These are phyloP conservation scores for Seladonia tumulorum DNA, from an alignment of 2,888 invertebrate species.

Conservation along the genomic window DNA sequence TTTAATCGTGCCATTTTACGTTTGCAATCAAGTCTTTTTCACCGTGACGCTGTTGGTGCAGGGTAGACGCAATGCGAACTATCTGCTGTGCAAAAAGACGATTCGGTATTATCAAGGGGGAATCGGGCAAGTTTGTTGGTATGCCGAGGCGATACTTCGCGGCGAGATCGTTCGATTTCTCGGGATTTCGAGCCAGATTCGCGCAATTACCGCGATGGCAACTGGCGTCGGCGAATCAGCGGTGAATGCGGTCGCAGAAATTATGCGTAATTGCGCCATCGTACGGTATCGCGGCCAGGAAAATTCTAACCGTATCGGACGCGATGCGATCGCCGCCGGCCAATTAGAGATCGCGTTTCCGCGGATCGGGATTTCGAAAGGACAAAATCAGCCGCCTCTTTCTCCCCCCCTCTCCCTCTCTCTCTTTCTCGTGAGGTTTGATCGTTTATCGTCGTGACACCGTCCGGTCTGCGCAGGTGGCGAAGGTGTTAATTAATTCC, in stretches of 20 bases:
- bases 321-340: conserved; percentile 18
- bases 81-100: not conserved
- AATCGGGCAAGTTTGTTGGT: not conserved
- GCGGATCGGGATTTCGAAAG: conserved; percentile 47
- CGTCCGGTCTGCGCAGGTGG: conserved; percentile 63
- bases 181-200: not conserved
- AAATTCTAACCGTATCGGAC: conserved; percentile 18
- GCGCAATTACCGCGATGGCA: conserved; percentile 19
- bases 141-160: not conserved
- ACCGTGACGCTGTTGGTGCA: too few relatives aligned
- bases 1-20: too few relatives aligned
- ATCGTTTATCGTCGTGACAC: conserved; percentile 24
- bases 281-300: conserved; percentile 24
- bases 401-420: not conserved
- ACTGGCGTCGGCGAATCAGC: conserved; percentile 19
- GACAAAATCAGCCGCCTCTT: conserved; percentile 13
- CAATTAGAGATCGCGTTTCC: conserved; percentile 51
- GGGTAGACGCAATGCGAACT: not conserved
- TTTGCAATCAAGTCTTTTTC: too few relatives aligned
- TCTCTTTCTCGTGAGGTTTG: not conserved
- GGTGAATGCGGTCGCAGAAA: conserved; percentile 30
- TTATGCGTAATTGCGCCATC: conserved; percentile 32
- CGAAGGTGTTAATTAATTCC: conserved; percentile 70
- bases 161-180: not conserved
- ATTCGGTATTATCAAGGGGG: not conserved